phyloP scores from a whole-genome alignment of 2,888 invertebrate genomes.

The Pyrrhosoma nymphula region DNA sequence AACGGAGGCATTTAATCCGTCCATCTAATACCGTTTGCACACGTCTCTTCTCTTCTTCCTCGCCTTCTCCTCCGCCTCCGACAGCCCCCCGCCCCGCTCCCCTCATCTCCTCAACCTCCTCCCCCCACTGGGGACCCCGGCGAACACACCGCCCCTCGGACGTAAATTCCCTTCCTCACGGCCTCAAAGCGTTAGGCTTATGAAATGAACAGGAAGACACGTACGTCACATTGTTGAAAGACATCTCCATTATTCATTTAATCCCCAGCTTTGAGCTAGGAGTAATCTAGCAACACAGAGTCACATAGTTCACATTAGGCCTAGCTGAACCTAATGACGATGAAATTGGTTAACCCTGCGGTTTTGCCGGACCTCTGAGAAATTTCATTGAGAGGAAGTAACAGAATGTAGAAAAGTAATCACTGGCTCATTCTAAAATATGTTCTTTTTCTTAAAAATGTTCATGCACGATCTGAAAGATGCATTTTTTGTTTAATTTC shows the following conservation, averaged over 20 bases:
- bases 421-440: too few relatives aligned
- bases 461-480: too few relatives aligned
- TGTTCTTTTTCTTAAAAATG: too few relatives aligned
- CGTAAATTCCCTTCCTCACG: not conserved
- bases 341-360: not conserved
- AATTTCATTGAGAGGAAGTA: too few relatives aligned
- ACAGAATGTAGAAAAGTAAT: too few relatives aligned
- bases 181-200: not conserved
- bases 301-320: not conserved
- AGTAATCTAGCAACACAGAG: not conserved
- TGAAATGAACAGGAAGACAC: conserved; percentile 3
- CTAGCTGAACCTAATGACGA: not conserved
- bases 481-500: too few relatives aligned
- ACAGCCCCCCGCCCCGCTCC: not conserved
- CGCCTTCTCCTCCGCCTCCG: conserved; percentile 42
- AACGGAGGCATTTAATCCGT: conserved; percentile 57
- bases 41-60: not conserved
- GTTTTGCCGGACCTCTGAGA: not conserved
- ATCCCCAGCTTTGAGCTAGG: not conserved
- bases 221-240: not conserved
- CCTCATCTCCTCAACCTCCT: not conserved
- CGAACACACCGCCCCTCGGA: not conserved
- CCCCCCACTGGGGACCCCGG: not conserved
- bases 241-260: not conserved
- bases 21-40: conserved; percentile 56